phyloP scores from a whole-genome alignment of 2,113 vertebrate species.

The Balaenoptera acutorostrata region DNA sequence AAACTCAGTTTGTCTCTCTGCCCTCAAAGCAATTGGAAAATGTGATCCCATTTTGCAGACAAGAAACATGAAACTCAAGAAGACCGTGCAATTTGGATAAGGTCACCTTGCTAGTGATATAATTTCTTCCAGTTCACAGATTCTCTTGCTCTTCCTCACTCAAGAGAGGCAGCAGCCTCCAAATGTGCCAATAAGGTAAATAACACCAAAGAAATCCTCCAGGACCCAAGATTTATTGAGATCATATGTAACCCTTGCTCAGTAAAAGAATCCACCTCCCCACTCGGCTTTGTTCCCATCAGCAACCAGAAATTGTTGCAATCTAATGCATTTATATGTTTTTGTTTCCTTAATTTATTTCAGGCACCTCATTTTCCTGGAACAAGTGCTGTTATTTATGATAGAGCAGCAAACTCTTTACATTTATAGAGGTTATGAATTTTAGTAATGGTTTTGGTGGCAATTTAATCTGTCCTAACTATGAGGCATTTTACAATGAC shows the following conservation, averaged over 20 bases:
- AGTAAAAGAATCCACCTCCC: constrained; percentile 69
- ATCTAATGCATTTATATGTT: constrained; percentile 81
- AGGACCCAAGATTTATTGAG: constrained; percentile 74
- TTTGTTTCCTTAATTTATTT: constrained; percentile 85
- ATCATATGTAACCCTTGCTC: constrained; percentile 77
- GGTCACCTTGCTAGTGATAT: neutral
- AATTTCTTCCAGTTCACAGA: constrained; percentile 25
- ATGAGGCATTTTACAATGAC: constrained; percentile 86
- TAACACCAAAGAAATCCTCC: constrained; percentile 38
- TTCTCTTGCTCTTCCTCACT: constrained; percentile 25
- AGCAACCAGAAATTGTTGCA: constrained; percentile 79
- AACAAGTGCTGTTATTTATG: constrained; percentile 83
- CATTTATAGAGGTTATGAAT: constrained; percentile 86
- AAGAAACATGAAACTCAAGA: neutral
- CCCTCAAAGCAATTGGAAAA: neutral
- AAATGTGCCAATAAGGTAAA: constrained; percentile 62
- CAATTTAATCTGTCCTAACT: constrained; percentile 86
- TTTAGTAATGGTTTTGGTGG: constrained; percentile 84
- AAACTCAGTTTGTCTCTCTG: neutral
- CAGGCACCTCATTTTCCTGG: constrained; percentile 82
- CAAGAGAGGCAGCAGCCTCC: constrained; percentile 44
- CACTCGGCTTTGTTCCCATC: constrained; percentile 70
- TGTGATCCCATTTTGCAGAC: neutral
- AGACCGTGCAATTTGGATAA: neutral
- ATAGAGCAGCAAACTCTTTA: constrained; percentile 81